Percentiles rank a stretch among this genome's conserved stretches.
Conservation (phyloP, 2,113 vertebrate species). For the Calidris pygmaea region DNA sequence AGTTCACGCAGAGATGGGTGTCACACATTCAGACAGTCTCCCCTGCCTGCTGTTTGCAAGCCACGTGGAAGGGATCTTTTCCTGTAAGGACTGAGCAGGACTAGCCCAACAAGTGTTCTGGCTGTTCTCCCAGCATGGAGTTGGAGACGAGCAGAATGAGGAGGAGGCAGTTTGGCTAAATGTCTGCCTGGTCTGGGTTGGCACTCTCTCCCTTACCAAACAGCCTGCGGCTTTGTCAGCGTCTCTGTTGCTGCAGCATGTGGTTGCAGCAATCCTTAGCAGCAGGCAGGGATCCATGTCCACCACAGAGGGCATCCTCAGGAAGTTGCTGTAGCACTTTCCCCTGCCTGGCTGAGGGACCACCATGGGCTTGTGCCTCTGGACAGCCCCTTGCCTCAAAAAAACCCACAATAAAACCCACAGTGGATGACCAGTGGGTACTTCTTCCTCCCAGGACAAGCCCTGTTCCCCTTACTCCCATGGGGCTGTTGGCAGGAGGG, state of each 20-base stretch:
- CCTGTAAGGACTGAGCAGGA: neutral
- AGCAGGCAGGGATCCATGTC: constrained; percentile 28
- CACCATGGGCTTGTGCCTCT: neutral
- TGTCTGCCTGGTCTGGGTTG: neutral
- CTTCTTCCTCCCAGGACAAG: neutral
- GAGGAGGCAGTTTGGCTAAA: neutral
- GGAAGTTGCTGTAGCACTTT: constrained; percentile 31
- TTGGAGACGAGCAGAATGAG: fast-evolving
- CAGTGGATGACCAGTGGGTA: neutral
- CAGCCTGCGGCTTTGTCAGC: neutral
- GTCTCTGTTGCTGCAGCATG: constrained; percentile 28
- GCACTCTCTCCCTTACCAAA: constrained; percentile 34
- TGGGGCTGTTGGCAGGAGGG: neutral
- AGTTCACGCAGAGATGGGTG: neutral
- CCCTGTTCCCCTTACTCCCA: neutral
- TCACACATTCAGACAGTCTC: neutral
- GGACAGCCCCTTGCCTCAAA: neutral
- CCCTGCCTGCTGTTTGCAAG: neutral
- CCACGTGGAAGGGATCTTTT: neutral
- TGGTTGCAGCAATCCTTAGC: neutral
- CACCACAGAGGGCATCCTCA: constrained; percentile 27
- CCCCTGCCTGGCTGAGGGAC: constrained; percentile 38
- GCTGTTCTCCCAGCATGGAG: neutral
- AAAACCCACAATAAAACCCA: neutral
- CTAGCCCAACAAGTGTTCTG: neutral